Evolutionary conservation across 2,113 vertebrate genomes (phyloP), one percentile per base, ranked within the genome.

Genomic region (Columba livia): DNA sequence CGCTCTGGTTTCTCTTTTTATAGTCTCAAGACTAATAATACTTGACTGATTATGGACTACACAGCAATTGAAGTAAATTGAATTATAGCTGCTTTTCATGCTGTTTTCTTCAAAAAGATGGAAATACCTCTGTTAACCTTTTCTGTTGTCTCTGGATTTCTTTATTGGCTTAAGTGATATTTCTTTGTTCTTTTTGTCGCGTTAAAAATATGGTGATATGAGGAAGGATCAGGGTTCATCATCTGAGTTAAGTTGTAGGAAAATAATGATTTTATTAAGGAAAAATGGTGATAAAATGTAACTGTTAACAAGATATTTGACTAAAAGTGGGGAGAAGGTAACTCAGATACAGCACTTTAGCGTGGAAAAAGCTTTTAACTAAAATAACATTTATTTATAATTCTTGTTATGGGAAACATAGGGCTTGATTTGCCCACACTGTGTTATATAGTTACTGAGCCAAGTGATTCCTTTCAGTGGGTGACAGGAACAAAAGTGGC

Each of bases 291-390:
- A 48, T 74, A 16, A 70, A 53, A 69, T 12, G 2, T 44, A 60
- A 18, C 38, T 56, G 7, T 5, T 16, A 13, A 18, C 0, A 0
- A 56, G 31, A 8, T 7, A 5, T 2, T 31, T 66, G 38, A 20
- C 32, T 51, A 23, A 32, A 20, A 56, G 61, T 12, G 15, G 5
- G 6, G 36, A 40, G 17, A 19, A 54, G 11, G 20, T 11, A 40
- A 25, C 2, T 71, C n/a, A 53, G 28, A 18, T 29, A 6, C 44
- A 50, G 64, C 29, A 19, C 26, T n/a, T 47, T 2, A 47, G 23
- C 23, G 8, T 25, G 38, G 44, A 64, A 29, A 6, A 79, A 47
- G 5, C 14, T 5, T 69, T 77, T 34, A 29, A 28, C 26, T 36
- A 25, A 53, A 61, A 87, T 21, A 83, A 25, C 26, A 1, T 48